Base-by-base conservation (phyloP, 2,797 vertebrate species). In the Leuciscus waleckii region DNA sequence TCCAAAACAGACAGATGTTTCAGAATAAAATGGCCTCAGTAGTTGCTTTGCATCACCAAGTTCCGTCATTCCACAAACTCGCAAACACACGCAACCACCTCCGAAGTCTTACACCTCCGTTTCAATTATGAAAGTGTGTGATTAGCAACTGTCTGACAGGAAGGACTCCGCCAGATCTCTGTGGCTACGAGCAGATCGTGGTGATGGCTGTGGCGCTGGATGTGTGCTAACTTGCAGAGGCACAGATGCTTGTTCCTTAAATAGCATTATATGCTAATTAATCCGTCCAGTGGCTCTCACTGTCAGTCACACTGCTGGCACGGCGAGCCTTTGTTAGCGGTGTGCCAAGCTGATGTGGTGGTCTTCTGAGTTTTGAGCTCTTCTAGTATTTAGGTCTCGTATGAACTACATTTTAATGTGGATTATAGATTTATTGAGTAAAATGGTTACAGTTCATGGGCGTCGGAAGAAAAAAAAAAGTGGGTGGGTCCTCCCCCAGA, bases 1-100 rank as follows among this genome's bases (percentile, higher is more conserved):
- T 83, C 73, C 82, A 79, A 83, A 83, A 76, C 71, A 76, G 82
- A 83, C 61, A 76, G 82, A 83, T 83, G 73, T 83, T 76, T 83
- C 61, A 68, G 32, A 54, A 67, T 82, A 79, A 69, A 65, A 61
- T 46, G 81, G 76, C 82, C 70, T 79, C 82, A 77, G 77, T 76
- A 29, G 85, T n/a, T 65, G 79, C 84, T 76, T 86, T 83, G 79
- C 68, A 79, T 82, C 79, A 74, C 58, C 70, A 32, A 51, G 75
- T 83, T 86, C 74, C 54, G 41, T 65, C 67, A 21, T 69, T 71
- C 67, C 61, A 75, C 63, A 65, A 79, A 79, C 74, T 54, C 51
- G 17, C 78, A 61, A 83, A 79, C 58, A 76, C 41, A 63, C 63
- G 81, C 68, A 56, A 71, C 78, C 58, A n/a, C 81, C 76, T 83